Evolutionary conservation across 2,797 vertebrate species (phyloP).

Genomic region (Cetoscarus ocellatus): DNA sequence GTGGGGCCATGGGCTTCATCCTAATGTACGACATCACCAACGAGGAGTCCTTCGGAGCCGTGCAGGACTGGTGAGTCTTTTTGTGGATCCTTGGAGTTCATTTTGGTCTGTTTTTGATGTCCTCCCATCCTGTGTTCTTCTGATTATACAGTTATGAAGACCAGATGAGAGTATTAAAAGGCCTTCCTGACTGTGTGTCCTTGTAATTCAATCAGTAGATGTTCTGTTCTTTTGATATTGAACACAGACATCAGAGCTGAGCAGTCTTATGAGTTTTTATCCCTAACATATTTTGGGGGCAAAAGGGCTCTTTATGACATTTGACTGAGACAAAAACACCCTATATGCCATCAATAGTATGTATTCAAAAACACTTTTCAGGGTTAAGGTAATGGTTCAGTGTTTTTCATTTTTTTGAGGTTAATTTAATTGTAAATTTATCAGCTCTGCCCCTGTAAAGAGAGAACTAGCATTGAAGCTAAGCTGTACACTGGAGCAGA

Average conservation of each 20-base stretch:
- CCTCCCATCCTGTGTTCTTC: neutral
- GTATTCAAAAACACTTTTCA: too few species aligned
- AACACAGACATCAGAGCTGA: neutral
- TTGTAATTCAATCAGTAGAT: conserved; percentile 2
- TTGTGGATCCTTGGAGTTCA: neutral
- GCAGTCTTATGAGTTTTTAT: too few species aligned
- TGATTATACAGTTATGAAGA: neutral
- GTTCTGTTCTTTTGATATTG: neutral
- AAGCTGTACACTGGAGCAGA: too few species aligned
- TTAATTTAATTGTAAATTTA: too few species aligned
- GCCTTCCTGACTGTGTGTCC: neutral
- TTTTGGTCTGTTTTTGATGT: conserved; percentile 11
- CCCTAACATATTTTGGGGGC: too few species aligned
- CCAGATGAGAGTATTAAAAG: conserved; percentile 12
- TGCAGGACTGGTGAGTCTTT: conserved; percentile 95
- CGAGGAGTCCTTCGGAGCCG: conserved; percentile 96
- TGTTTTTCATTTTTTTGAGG: too few species aligned
- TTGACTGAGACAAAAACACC: too few species aligned
- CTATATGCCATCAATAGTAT: too few species aligned
- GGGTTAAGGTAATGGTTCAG: too few species aligned
- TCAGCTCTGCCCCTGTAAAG: too few species aligned
- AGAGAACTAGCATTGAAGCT: too few species aligned
- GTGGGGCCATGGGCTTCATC: conserved; percentile 98
- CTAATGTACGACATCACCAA: conserved; percentile 99
- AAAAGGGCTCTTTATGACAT: too few species aligned